phyloP scores from a whole-genome alignment of 2,113 vertebrate species.

The Saguinus midas region DNA sequence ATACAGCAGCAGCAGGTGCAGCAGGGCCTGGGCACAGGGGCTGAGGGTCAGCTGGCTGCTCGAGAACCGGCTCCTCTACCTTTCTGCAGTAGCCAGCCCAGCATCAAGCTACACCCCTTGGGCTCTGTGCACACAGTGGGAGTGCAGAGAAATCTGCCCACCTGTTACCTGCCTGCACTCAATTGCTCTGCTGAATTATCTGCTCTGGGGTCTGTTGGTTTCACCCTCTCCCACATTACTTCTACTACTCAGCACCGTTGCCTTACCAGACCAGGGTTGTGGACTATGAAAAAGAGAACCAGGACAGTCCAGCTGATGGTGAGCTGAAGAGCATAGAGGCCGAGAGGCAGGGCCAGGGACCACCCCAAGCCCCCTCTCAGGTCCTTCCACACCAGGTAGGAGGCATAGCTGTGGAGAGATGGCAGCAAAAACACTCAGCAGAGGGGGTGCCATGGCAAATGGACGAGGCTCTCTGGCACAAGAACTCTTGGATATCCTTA shows the following conservation, averaged over 20 bases:
- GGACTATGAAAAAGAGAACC: constrained; percentile 88
- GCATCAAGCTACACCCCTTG: background rate
- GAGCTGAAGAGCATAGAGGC: constrained; percentile 92
- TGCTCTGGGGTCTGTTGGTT: background rate
- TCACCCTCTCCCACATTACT: background rate
- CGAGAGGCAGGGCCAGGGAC: constrained; percentile 87
- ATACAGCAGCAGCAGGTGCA: constrained; percentile 86
- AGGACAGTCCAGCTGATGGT: constrained; percentile 91
- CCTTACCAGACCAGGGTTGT: constrained; percentile 87
- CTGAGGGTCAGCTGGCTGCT: background rate
- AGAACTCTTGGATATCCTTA: background rate
- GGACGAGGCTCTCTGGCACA: background rate
- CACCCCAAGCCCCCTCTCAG: constrained; percentile 89
- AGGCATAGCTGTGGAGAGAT: constrained; percentile 87
- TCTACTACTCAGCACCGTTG: background rate
- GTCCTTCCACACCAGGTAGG: constrained; percentile 93
- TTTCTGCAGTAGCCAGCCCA: background rate
- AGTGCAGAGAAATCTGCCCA: background rate
- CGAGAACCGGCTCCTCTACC: rapidly evolving
- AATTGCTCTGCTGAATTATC: rapidly evolving
- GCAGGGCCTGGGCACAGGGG: constrained; percentile 81
- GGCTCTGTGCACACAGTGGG: background rate
- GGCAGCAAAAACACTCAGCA: background rate
- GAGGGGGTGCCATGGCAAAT: background rate
- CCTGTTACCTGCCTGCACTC: background rate